A percentile compares a stretch with the other conserved stretches of the same genome.
Conservation (phyloP, 2,888 invertebrate species). For the Cephus spinipes region DNA sequence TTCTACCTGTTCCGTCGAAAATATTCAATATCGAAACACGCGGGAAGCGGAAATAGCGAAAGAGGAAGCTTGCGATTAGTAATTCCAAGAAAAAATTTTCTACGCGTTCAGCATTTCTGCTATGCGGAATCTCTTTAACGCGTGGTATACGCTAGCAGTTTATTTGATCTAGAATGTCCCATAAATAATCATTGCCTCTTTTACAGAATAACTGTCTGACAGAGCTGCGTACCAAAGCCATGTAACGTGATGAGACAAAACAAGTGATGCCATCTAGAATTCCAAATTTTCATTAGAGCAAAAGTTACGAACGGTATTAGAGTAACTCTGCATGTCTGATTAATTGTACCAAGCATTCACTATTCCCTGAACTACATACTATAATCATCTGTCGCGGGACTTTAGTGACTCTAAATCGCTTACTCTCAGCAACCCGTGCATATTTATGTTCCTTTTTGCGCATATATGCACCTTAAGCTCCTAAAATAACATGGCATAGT, state of each 20-base stretch:
- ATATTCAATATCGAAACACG: not conserved
- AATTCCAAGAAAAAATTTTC: not conserved
- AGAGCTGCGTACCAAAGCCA: not conserved
- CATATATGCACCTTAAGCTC: not conserved
- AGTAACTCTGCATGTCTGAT: not conserved
- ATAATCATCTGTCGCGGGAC: not conserved
- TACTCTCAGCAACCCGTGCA: not conserved
- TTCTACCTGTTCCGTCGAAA: not conserved
- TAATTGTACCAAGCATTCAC: not conserved
- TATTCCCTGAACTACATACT: not conserved
- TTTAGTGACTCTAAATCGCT: not conserved
- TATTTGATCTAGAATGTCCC: not conserved
- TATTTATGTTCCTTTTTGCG: not conserved
- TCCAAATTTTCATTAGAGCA: not conserved
- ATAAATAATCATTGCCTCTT: not conserved
- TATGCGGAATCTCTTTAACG: not conserved
- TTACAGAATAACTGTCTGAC: not conserved
- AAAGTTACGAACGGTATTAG: not conserved
- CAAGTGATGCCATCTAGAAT: not conserved
- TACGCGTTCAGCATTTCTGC: not conserved
- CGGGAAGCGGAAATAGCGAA: not conserved
- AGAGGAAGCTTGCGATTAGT: not conserved
- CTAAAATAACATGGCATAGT: not conserved
- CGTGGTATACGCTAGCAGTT: not conserved
- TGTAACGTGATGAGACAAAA: not conserved